Evolutionary conservation across 1,140 invertebrate genomes (phyloP).

Genomic region (Penaeus chinensis): DNA sequence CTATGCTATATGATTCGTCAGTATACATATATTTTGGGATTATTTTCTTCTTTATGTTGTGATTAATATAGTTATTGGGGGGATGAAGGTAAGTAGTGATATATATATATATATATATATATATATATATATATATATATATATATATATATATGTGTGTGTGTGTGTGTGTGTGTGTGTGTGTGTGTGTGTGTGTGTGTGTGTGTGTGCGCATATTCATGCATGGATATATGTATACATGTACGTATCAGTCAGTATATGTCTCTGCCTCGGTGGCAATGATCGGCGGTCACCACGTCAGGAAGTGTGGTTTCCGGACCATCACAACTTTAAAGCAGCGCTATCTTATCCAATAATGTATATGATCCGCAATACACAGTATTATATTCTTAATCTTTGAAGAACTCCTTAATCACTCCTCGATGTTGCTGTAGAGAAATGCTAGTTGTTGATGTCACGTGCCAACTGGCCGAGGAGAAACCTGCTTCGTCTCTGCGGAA

Average conservation of each 20-base stretch:
- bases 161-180: background rate
- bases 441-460: no score
- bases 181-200: background rate
- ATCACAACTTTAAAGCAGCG: background rate
- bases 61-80: no score
- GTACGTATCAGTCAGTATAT: background rate
- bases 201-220: background rate
- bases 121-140: slow-evolving; percentile 15
- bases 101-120: slow-evolving; percentile 3
- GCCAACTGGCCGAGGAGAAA: no score
- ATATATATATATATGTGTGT: slow-evolving; percentile 9
- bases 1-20: no score
- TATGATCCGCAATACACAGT: no score
- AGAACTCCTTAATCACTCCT: no score
- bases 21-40: no score
- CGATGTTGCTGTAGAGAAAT: no score
- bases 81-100: background rate
- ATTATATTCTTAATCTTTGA: no score
- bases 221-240: background rate
- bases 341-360: no score
- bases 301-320: background rate
- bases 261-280: background rate
- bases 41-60: no score
- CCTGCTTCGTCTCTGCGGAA: no score
- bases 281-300: background rate